Evolutionary conservation across 2,113 vertebrate genomes (phyloP), one percentile per base, ranked within the genome.

Genomic region (Alligator mississippiensis): DNA sequence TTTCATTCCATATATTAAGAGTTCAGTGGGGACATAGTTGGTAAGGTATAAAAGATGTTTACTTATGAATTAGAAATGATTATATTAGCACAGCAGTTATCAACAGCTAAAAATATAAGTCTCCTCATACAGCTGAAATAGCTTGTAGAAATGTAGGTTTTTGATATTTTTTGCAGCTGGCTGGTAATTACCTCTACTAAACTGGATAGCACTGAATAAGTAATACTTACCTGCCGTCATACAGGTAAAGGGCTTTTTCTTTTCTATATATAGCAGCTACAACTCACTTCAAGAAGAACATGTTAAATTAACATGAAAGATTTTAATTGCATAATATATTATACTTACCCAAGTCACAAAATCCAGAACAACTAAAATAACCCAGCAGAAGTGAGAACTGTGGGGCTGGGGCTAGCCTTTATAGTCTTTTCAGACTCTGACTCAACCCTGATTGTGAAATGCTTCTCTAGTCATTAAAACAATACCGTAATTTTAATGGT

Each of bases 371-470:
- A 90, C 84, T 90, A 72, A 70, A 58, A 66, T 64, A 92, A n/a
- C 87, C 47, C 77, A 84, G 83, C 82, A 77, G 77, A 54, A 66
- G 70, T 91, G 88, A 95, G 88, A 94, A 89, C 93, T 76, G 74
- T 24, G 47, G 17, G 63, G 47, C 0, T 93, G 83, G 34, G 21
- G 3, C 93, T 76, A 57, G 47, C 85, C 64, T 97, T 97, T 97
- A 97, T 97, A 97, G 91, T 81, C 58, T 86, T 95, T 92, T 55
- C 13, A 21, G 80, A 70, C 57, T 81, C 22, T 17, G 14, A 60
- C 96, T 95, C 96, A 96, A 94, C 96, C 95, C 95, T 93, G 85
- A 91, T 97, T 94, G 88, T 88, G 94, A 93, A 97, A 97, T 80
- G 66, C 13, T 28, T 59, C n/a, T 92, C 92, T 63, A 94, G 94